These are phyloP conservation scores for Tiaroga cobitis DNA, from an alignment of 2,797 vertebrate species.

Conservation along the genomic window DNA sequence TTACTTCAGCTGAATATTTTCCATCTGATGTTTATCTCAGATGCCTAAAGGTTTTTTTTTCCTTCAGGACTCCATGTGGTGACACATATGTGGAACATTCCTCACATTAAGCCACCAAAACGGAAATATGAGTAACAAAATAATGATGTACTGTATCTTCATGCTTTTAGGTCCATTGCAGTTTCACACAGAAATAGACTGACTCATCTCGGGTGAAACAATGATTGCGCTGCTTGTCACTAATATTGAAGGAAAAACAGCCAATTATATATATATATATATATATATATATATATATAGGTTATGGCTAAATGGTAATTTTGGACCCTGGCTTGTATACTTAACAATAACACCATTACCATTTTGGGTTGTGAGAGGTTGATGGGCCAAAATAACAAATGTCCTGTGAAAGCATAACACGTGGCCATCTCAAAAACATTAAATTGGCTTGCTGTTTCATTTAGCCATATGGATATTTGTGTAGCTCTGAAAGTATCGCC, in stretches of 20 bases:
- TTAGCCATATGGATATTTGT: constrained; percentile 8
- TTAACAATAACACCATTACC: background rate
- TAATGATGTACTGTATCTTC: background rate
- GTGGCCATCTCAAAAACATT: background rate
- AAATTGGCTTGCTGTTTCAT: background rate
- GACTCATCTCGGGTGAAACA: background rate
- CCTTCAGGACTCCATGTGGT: constrained; percentile 6
- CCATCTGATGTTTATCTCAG: background rate
- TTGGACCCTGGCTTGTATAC: background rate
- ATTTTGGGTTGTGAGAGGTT: background rate
- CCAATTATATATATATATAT: background rate
- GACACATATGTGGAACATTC: constrained; percentile 17
- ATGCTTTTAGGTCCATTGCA: background rate
- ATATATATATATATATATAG: too few species aligned
- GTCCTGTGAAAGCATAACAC: constrained; percentile 20
- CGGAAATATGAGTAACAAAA: background rate
- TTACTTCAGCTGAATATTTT: constrained; percentile 4
- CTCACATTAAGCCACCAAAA: constrained; percentile 1
- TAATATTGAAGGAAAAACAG: background rate
- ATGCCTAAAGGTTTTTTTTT: background rate
- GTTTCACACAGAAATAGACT: background rate
- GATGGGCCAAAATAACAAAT: constrained; percentile 36
- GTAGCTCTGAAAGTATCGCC: constrained; percentile 5
- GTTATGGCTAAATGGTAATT: background rate
- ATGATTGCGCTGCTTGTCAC: background rate